These are phyloP conservation scores for Glaucopsyche alexis DNA, from an alignment of 2,888 invertebrate genomes.

Conservation along the genomic window DNA sequence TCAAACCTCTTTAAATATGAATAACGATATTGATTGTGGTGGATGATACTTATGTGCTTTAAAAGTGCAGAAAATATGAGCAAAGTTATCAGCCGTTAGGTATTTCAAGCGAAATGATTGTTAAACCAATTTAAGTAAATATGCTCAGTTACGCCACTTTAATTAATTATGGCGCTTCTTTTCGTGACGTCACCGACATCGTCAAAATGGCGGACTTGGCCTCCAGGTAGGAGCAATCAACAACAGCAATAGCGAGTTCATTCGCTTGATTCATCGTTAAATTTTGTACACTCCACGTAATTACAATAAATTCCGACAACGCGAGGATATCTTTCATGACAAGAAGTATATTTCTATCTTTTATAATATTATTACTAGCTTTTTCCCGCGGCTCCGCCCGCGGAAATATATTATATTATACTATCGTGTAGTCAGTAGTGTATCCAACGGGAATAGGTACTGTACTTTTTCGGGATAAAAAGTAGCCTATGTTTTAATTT, in stretches of 20 bases:
- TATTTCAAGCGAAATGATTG: not conserved
- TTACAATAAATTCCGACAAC: conserved; percentile 7
- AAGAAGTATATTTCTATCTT: too few species aligned
- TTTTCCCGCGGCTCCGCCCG: too few species aligned
- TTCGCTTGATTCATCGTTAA: not conserved
- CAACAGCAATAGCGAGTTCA: not conserved
- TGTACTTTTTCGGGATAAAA: too few species aligned
- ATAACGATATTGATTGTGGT: not conserved
- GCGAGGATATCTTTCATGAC: not conserved
- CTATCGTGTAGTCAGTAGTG: too few species aligned
- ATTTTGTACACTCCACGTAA: conserved; percentile 6
- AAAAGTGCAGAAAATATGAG: not conserved
- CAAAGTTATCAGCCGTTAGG: not conserved
- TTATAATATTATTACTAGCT: too few species aligned
- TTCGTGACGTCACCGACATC: conserved; percentile 8
- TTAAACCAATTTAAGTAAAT: not conserved
- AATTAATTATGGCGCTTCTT: conserved; percentile 4
- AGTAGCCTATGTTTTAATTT: too few species aligned
- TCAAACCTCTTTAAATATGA: not conserved
- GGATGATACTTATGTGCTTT: not conserved
- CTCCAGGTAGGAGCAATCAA: not conserved
- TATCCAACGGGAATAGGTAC: too few species aligned
- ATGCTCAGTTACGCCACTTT: not conserved
- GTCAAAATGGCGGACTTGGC: conserved; percentile 17
- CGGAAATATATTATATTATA: too few species aligned